A percentile compares a stretch with the other conserved stretches of the same genome.
These are phyloP conservation scores for Allacma fusca DNA, from an alignment of 2,888 invertebrate genomes.

Conservation along the genomic window DNA sequence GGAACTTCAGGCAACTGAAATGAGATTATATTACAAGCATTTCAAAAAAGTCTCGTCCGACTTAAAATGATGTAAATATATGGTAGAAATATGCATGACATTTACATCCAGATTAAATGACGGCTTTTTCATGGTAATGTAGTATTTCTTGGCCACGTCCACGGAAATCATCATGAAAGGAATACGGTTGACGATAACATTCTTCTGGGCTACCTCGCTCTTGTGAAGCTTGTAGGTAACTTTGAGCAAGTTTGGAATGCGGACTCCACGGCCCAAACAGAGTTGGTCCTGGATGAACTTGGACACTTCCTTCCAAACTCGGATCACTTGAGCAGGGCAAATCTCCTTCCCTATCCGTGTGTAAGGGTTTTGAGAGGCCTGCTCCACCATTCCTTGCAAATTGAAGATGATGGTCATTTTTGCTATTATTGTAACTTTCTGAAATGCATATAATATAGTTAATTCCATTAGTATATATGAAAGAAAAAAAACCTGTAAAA, in stretches of 20 bases:
- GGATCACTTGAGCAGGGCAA: conserved; percentile 54
- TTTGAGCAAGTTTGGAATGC: conserved; percentile 50
- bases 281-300: conserved; percentile 52
- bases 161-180: conserved; percentile 53
- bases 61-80: no score
- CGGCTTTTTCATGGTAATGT: conserved; percentile 52
- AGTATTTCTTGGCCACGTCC: conserved; percentile 52
- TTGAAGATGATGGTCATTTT: conserved; percentile 55
- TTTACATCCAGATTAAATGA: conserved; percentile 56
- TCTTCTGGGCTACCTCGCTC: conserved; percentile 46
- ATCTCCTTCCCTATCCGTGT: conserved; percentile 52
- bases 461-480: no score
- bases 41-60: conserved; percentile 18
- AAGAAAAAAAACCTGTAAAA: no score
- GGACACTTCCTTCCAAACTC: conserved; percentile 55
- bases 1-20: conserved; percentile 54
- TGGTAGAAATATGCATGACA: no score
- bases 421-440: background rate
- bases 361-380: conserved; percentile 52
- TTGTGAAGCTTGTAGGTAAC: conserved; percentile 54
- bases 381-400: conserved; percentile 52
- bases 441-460: background rate
- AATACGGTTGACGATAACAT: conserved; percentile 53
- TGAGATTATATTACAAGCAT: no score
- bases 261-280: conserved; percentile 52